Percentiles rank a stretch among this genome's conserved stretches.
These are phyloP conservation scores for Drosophila setosimentum DNA, from an alignment of 2,888 invertebrate genomes.

Conservation along the genomic window DNA sequence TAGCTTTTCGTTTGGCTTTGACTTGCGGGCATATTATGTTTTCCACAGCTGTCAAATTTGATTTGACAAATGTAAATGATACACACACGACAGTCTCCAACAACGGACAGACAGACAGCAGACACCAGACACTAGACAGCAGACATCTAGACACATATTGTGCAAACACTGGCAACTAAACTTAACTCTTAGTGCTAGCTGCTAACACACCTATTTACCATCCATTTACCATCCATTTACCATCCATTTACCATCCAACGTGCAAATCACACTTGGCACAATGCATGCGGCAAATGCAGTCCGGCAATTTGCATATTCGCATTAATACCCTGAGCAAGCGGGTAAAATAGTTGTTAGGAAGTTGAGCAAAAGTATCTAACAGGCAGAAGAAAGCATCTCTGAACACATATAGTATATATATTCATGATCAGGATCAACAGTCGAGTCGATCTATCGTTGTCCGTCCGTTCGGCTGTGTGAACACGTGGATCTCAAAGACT, in stretches of 20 bases:
- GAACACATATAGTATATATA: background rate
- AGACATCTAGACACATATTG: slow-evolving; percentile 13
- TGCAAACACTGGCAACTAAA: background rate
- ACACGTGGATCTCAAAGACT: background rate
- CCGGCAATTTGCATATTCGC: slow-evolving; percentile 39
- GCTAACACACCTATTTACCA: slow-evolving; percentile 1
- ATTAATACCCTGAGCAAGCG: slow-evolving; percentile 38
- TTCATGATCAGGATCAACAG: background rate
- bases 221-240: slow-evolving; percentile 1
- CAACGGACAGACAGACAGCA: slow-evolving; percentile 13
- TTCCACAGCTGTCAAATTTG: slow-evolving; percentile 78
- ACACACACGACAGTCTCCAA: slow-evolving; percentile 29
- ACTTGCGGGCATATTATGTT: slow-evolving; percentile 65
- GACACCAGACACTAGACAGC: slow-evolving; percentile 16
- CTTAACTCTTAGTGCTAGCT: background rate
- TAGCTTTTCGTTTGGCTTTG: slow-evolving; percentile 7
- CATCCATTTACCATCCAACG: slow-evolving; percentile 1
- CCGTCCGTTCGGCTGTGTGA: background rate
- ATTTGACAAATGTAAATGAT: slow-evolving; percentile 80
- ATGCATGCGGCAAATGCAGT: slow-evolving; percentile 39
- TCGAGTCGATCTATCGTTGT: background rate
- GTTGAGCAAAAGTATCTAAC: background rate
- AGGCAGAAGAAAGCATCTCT: background rate
- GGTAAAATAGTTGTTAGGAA: background rate
- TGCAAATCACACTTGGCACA: slow-evolving; percentile 59